These are phyloP conservation scores for Cephus spinipes DNA, from an alignment of 2,888 invertebrate species.

Conservation along the genomic window DNA sequence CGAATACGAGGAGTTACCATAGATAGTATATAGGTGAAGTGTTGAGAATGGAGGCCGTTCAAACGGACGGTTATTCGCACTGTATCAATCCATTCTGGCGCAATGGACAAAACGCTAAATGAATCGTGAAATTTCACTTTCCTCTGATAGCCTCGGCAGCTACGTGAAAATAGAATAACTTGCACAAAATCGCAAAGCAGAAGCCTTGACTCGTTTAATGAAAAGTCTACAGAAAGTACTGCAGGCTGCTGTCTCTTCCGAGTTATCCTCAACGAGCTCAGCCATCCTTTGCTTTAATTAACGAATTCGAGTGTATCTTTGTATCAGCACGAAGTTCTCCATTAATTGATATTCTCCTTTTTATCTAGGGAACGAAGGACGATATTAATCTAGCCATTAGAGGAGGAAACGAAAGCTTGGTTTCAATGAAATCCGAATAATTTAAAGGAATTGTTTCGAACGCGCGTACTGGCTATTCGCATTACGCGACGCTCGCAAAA, in stretches of 20 bases:
- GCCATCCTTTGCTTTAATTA: constrained; percentile 47
- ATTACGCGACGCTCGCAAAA: neutral
- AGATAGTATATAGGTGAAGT: neutral
- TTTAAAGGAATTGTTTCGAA: neutral
- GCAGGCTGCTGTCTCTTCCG: neutral
- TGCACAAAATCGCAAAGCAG: constrained; percentile 36
- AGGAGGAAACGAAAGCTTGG: neutral
- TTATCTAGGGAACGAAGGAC: neutral
- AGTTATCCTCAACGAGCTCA: constrained; percentile 14
- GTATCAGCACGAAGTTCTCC: neutral
- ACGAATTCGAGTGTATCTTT: constrained; percentile 31
- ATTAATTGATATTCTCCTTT: neutral
- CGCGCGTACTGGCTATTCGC: neutral
- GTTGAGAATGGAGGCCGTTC: constrained; percentile 18
- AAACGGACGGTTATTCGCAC: constrained; percentile 44
- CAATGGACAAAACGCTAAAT: constrained; percentile 50
- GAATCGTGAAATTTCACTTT: constrained; percentile 54
- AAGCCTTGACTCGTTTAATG: constrained; percentile 42
- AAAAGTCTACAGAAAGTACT: constrained; percentile 43
- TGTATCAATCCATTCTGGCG: constrained; percentile 49
- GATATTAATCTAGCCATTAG: neutral
- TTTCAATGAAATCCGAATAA: neutral
- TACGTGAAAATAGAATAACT: constrained; percentile 43
- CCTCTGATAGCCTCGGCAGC: constrained; percentile 14
- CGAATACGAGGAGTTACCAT: neutral